Conservation (phyloP, 2,113 vertebrate species). For the Eudyptes chrysolophus region DNA sequence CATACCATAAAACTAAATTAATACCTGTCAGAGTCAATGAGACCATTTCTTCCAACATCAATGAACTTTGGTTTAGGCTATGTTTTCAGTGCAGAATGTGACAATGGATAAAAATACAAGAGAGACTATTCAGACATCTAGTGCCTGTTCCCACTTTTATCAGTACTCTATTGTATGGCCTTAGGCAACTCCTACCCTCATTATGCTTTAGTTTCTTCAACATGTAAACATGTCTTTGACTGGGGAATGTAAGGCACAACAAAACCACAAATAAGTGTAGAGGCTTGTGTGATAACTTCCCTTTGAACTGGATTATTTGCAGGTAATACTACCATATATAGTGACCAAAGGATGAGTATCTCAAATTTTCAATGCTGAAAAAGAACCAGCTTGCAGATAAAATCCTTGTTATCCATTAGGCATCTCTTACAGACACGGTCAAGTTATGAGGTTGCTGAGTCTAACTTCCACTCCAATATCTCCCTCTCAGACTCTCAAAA, state of each 20-base stretch:
- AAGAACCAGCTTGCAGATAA: not conserved
- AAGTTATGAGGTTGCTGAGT: not conserved
- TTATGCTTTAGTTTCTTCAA: not conserved
- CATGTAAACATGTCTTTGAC: not conserved
- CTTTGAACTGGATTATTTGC: not conserved
- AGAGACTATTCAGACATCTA: not conserved
- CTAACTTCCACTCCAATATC: not conserved
- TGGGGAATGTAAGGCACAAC: not conserved
- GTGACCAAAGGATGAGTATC: not conserved
- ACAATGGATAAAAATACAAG: not conserved
- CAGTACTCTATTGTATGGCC: not conserved
- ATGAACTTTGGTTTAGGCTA: not conserved
- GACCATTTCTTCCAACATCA: not conserved
- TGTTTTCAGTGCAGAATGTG: not conserved
- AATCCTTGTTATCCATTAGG: not conserved
- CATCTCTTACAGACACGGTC: not conserved
- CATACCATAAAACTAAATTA: not conserved
- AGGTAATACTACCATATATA: not conserved
- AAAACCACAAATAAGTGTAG: not conserved
- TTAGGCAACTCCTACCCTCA: not conserved
- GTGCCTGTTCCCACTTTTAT: not conserved
- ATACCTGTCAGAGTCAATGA: constrained; percentile 9
- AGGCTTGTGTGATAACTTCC: not conserved
- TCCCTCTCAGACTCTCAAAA: not conserved
- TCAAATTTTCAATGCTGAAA: not conserved